Evolutionary conservation across 2,888 invertebrate species (phyloP).

Genomic region (Liopterus haemorrhoidalis): DNA sequence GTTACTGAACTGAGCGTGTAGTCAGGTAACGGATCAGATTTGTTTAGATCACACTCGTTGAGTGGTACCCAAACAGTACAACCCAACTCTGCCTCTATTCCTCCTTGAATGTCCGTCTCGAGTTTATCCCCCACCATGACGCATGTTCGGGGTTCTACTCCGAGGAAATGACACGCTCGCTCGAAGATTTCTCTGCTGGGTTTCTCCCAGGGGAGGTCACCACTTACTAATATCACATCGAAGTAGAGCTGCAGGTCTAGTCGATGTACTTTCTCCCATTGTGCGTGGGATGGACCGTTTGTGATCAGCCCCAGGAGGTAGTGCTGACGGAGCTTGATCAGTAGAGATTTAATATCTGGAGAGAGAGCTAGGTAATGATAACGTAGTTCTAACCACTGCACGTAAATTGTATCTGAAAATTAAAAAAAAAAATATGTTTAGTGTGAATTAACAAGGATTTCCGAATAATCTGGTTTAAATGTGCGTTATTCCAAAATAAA

Average conservation of each 20-base stretch:
- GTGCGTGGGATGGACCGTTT: slow-evolving; percentile 78
- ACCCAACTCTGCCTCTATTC: slow-evolving; percentile 66
- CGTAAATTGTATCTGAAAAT: slow-evolving; percentile 61
- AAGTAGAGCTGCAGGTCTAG: slow-evolving; percentile 66
- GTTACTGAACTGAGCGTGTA: slow-evolving; percentile 61
- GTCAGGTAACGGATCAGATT: slow-evolving; percentile 54
- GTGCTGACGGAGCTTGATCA: slow-evolving; percentile 63
- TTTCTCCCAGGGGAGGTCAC: slow-evolving; percentile 82
- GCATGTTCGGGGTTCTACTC: slow-evolving; percentile 68
- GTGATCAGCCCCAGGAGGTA: slow-evolving; percentile 77
- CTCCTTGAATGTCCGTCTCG: slow-evolving; percentile 83
- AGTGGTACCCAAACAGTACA: slow-evolving; percentile 78
- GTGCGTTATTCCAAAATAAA: no score
- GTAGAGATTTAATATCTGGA: slow-evolving; percentile 61
- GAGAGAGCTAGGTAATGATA: slow-evolving; percentile 68
- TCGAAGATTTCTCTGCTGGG: slow-evolving; percentile 76
- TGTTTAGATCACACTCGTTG: slow-evolving; percentile 42
- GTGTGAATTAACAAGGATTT: not conserved
- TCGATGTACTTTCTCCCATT: slow-evolving; percentile 81
- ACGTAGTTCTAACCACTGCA: slow-evolving; percentile 72
- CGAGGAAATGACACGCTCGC: slow-evolving; percentile 70
- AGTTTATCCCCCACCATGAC: slow-evolving; percentile 85
- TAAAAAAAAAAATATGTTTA: slow-evolving; percentile 5
- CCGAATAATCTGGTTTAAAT: no score
- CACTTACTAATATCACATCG: slow-evolving; percentile 74